Percentiles rank a stretch among this genome's conserved stretches.
These are phyloP conservation scores for Proisotoma minuta DNA, from an alignment of 2,888 invertebrate genomes.

Conservation along the genomic window DNA sequence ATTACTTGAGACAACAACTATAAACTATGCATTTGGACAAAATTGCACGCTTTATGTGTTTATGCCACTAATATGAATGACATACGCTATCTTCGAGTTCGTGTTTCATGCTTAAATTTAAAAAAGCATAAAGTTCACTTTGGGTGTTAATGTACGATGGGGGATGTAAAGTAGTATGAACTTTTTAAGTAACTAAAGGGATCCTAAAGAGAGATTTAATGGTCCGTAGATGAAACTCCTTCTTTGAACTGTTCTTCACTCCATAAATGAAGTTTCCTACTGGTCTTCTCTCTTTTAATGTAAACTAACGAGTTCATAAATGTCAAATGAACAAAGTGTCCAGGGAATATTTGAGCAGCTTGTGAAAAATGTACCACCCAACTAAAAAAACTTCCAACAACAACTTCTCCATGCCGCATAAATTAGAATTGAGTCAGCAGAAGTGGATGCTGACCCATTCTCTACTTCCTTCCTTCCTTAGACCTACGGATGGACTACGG, in stretches of 20 bases:
- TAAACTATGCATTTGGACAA: too few species aligned
- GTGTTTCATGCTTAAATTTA: too few species aligned
- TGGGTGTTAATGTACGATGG: too few species aligned
- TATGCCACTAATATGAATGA: too few species aligned
- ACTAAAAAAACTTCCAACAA: not conserved
- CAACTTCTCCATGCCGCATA: not conserved
- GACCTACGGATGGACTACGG: not conserved
- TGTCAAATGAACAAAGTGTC: constrained; percentile 14
- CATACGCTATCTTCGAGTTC: too few species aligned
- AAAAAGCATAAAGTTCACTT: too few species aligned
- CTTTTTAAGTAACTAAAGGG: not conserved
- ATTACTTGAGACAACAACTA: too few species aligned
- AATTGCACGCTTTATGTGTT: too few species aligned
- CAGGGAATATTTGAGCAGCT: constrained; percentile 12
- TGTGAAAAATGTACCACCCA: not conserved
- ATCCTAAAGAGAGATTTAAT: not conserved
- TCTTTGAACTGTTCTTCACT: not conserved
- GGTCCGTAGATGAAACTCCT: not conserved
- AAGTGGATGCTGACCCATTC: not conserved
- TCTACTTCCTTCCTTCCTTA: not conserved
- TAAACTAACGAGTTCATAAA: constrained; percentile 18
- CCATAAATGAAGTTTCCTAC: constrained; percentile 3
- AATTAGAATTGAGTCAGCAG: not conserved
- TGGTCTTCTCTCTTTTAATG: constrained; percentile 6
- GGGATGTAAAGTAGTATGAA: too few species aligned